Conservation (phyloP, 1,140 invertebrate species). For the Thaumatotibia leucotreta region DNA sequence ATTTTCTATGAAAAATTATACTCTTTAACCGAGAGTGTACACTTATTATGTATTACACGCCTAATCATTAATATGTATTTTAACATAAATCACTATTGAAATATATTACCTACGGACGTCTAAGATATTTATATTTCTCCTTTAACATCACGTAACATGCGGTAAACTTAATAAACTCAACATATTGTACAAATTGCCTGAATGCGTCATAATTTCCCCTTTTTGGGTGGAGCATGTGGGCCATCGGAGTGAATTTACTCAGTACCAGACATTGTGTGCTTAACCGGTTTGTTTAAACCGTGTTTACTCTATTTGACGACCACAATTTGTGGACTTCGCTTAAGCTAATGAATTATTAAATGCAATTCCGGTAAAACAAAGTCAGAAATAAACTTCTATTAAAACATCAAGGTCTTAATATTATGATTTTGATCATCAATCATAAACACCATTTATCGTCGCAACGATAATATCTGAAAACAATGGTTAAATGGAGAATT, state of each 20-base stretch:
- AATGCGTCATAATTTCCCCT: background rate
- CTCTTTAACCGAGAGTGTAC: no score
- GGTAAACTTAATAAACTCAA: slow-evolving; percentile 5
- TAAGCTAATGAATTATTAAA: no score
- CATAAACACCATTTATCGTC: no score
- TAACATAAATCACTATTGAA: background rate
- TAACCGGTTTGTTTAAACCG: background rate
- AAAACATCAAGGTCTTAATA: background rate
- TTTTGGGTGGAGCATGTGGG: background rate
- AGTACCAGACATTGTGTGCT: background rate
- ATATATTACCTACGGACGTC: background rate
- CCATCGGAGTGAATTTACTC: background rate
- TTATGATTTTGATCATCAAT: background rate
- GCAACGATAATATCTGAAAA: no score
- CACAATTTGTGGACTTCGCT: background rate
- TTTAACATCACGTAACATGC: background rate
- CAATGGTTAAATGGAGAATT: no score
- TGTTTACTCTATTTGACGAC: background rate
- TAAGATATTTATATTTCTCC: background rate
- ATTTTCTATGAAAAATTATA: no score
- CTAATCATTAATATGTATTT: background rate
- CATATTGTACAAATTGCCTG: slow-evolving; percentile 13
- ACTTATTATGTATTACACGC: no score
- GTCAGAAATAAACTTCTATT: background rate
- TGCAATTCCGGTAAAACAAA: background rate